Conservation (phyloP, 2,113 vertebrate genomes). For the Syngnathus scovelli region DNA sequence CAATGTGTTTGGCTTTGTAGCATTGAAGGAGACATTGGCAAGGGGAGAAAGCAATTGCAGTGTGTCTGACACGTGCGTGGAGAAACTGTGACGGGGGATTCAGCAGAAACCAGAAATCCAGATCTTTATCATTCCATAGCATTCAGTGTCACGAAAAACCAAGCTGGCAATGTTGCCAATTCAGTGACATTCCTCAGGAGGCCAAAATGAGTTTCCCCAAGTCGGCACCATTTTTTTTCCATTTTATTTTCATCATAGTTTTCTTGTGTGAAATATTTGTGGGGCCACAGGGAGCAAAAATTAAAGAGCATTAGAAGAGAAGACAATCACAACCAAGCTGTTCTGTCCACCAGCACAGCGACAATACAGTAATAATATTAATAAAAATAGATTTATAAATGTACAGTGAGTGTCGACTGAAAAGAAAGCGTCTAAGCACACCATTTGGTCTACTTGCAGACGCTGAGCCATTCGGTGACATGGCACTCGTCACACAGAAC, state of each 20-base stretch:
- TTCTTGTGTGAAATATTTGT: no score
- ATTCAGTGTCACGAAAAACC: conserved; percentile 43
- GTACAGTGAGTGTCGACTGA: conserved; percentile 27
- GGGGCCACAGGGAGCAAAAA: conserved; percentile 21
- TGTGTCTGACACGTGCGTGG: conserved; percentile 71
- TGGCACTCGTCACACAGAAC: conserved; percentile 87
- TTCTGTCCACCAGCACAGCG: not conserved
- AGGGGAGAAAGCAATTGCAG: conserved; percentile 48
- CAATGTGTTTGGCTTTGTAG: conserved; percentile 68
- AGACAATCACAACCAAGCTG: conserved; percentile 18
- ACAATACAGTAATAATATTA: conserved; percentile 42
- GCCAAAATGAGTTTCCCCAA: conserved; percentile 41
- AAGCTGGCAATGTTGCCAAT: conserved; percentile 30
- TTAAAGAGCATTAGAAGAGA: conserved; percentile 37
- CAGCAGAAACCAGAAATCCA: conserved; percentile 70
- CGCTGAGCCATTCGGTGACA: conserved; percentile 85
- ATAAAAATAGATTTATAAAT: conserved; percentile 61
- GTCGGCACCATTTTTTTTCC: conserved; percentile 29
- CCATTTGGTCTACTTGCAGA: conserved; percentile 82
- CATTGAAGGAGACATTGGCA: conserved; percentile 40
- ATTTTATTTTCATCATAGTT: no score
- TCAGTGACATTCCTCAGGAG: conserved; percentile 47
- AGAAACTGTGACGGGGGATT: conserved; percentile 76
- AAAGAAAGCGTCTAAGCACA: conserved; percentile 59
- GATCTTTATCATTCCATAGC: conserved; percentile 64